Evolutionary conservation across 2,113 vertebrate species (phyloP).

Genomic region (Mohoua ochrocephala): DNA sequence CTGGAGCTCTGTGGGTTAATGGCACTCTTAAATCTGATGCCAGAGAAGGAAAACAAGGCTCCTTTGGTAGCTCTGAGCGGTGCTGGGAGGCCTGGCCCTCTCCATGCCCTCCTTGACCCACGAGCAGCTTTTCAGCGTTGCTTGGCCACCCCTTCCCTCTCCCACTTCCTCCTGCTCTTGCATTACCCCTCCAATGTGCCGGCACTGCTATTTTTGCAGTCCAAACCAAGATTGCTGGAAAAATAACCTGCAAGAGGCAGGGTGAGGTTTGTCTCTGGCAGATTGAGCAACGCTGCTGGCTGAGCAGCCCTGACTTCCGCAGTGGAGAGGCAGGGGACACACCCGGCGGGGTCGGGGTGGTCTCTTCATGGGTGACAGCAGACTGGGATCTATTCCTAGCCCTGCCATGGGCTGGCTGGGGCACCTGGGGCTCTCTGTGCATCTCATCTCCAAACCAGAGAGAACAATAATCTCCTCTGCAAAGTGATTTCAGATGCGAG

Average conservation of each 20-base stretch:
- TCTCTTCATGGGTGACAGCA: neutral
- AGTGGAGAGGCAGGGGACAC: neutral
- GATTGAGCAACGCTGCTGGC: neutral
- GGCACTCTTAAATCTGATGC: neutral
- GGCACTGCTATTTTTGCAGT: neutral
- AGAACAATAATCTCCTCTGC: neutral
- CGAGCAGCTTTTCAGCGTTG: fast-evolving
- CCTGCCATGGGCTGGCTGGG: neutral
- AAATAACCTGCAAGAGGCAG: neutral
- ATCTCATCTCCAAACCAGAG: neutral
- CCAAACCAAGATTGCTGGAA: neutral
- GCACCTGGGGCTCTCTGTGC: neutral
- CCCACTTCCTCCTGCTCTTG: neutral
- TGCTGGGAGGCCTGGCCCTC: neutral
- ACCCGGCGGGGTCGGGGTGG: fast-evolving
- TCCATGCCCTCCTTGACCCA: neutral
- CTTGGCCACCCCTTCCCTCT: neutral
- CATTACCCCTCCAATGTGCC: neutral
- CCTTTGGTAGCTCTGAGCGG: neutral
- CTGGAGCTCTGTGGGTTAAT: neutral
- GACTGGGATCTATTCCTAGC: neutral
- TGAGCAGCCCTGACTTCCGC: neutral
- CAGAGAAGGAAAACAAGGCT: neutral
- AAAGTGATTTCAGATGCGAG: neutral
- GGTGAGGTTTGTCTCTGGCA: neutral